phyloP scores from a whole-genome alignment of 2,888 invertebrate genomes.

The Micropterix aruncella region DNA sequence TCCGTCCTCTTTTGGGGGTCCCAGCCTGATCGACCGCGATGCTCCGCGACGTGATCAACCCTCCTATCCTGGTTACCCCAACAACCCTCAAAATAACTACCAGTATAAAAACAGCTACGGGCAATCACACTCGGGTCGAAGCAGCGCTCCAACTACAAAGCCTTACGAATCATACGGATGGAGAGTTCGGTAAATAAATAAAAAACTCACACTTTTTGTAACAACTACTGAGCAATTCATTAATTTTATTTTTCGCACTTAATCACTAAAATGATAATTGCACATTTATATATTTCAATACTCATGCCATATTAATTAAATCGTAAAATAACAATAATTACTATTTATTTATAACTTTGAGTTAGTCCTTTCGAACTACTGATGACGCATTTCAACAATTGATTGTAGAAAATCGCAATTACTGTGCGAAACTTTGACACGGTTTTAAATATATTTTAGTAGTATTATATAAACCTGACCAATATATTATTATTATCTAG shows the following conservation, averaged over 20 bases:
- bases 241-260: conserved; percentile 1
- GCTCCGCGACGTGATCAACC: conserved; percentile 22
- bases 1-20: conserved; percentile 15
- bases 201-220: no score
- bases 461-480: no score
- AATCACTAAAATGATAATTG: neutral
- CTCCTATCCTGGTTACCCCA: conserved; percentile 23
- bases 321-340: no score
- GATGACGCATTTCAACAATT: no score
- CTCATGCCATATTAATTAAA: no score
- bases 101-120: conserved; percentile 23
- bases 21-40: conserved; percentile 25
- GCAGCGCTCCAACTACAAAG: conserved; percentile 22
- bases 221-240: neutral
- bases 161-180: conserved; percentile 32
- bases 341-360: no score
- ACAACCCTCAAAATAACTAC: conserved; percentile 20
- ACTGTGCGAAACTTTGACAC: no score
- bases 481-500: no score
- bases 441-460: no score
- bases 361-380: no score
- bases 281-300: no score
- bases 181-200: conserved; percentile 35
- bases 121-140: conserved; percentile 19
- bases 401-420: no score